Conservation (phyloP, 2,113 vertebrate genomes). For the Vanacampus margaritifer region DNA sequence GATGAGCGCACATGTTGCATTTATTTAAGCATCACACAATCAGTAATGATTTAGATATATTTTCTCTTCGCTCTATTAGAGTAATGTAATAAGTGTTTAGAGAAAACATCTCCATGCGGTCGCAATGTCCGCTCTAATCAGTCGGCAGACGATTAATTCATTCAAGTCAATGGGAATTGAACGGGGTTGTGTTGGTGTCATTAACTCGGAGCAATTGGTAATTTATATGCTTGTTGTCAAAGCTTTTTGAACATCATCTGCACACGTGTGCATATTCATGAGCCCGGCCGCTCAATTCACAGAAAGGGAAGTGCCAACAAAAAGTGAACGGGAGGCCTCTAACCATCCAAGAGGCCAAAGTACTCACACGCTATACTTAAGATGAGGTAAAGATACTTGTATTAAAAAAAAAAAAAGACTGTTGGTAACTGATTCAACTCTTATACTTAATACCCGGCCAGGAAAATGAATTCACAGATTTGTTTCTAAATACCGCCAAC, state of each 20-base stretch:
- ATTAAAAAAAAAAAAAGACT: neutral
- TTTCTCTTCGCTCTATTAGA: constrained; percentile 18
- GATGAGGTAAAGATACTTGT: neutral
- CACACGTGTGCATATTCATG: constrained; percentile 56
- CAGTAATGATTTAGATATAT: constrained; percentile 46
- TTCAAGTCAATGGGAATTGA: constrained; percentile 54
- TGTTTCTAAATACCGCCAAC: too few species aligned
- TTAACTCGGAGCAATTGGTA: constrained; percentile 63
- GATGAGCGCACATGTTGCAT: constrained; percentile 34
- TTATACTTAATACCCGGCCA: too few species aligned
- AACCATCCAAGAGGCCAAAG: constrained; percentile 25
- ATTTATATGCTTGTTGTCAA: constrained; percentile 59
- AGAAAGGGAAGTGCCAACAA: constrained; percentile 8
- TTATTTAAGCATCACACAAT: constrained; percentile 49
- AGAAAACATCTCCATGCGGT: constrained; percentile 37
- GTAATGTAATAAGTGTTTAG: constrained; percentile 58
- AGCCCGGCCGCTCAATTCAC: constrained; percentile 36
- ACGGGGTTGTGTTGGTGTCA: constrained; percentile 65
- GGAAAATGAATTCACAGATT: too few species aligned
- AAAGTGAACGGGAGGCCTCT: constrained; percentile 52
- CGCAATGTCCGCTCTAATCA: constrained; percentile 36
- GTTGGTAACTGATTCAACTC: neutral
- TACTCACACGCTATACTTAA: neutral
- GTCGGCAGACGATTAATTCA: constrained; percentile 60
- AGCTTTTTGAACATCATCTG: constrained; percentile 54